Base-by-base conservation (phyloP, 2,888 invertebrate genomes). In the Pterostichus niger region DNA sequence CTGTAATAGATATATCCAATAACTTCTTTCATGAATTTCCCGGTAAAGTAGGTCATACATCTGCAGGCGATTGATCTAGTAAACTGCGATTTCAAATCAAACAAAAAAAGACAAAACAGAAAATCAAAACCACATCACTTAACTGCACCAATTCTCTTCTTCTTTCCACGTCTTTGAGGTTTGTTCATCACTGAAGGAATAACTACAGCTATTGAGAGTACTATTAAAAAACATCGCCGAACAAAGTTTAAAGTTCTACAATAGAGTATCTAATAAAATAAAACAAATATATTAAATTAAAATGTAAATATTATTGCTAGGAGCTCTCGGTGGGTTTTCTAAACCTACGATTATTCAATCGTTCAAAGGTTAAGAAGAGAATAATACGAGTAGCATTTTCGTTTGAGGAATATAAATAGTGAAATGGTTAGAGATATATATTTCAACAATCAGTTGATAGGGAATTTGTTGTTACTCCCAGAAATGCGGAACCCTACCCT, bases 51-150 rank as follows among this genome's bases (percentile, higher is more conserved):
- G 76, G 76, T 76, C 76, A 76, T 76, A 56, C 56, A 76, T 54
- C 76, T 76, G 76, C 76, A 76, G 56, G 40, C 54, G 76, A 76
- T 76, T 76, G 76, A 76, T 76, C 56, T 56, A 76, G 76, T 76
- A 56, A 76, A 76, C 76, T 76, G 76, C 11, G 68, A 71, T 44
- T 71, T 71, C 76, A 54, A 76, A 76, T 71, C 40, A 40, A 46
- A 71, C 31, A 54, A 76, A 71, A 56, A 76, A 31, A 56, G 6
- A 17, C 15, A 71, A 44, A 44, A 71, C 68, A 71, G 44, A 71
- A 71, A 46, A n/a, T 71, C 17, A 17, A 17, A 56, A 56, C 56
- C 56, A 40, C 44, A 40, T 40, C 64, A 35, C 64, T 64, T 64
- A 64, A 35, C 59, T 31, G 59, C 59, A 49, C 6, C 59, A 10